Conservation (phyloP, 1,140 invertebrate species). For the Condylostylus longicornis region DNA sequence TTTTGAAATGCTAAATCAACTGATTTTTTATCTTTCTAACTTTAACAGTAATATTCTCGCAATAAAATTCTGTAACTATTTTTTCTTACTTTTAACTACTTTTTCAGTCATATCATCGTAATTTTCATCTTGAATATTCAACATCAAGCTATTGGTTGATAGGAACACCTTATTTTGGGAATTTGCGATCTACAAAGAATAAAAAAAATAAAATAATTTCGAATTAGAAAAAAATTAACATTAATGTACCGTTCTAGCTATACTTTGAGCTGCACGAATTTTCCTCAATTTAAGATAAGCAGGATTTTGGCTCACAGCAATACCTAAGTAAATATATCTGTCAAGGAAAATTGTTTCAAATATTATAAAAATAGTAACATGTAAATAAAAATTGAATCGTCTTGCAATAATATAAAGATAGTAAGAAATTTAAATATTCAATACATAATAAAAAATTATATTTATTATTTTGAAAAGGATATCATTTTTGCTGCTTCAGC, state of each 20-base stretch:
- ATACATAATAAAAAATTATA: background rate
- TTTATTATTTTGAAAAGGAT: slow-evolving; percentile 47
- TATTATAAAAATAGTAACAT: background rate
- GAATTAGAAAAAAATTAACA: background rate
- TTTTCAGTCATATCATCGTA: slow-evolving; percentile 81
- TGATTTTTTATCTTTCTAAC: no score
- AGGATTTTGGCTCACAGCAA: slow-evolving; percentile 86
- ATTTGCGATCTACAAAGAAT: slow-evolving; percentile 56
- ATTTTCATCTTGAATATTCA: slow-evolving; percentile 87
- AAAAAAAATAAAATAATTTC: slow-evolving; percentile 4
- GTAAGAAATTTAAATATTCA: background rate
- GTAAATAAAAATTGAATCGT: background rate
- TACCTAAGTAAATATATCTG: slow-evolving; percentile 65
- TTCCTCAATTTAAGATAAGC: slow-evolving; percentile 97
- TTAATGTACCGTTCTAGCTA: slow-evolving; percentile 78
- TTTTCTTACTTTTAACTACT: slow-evolving; percentile 66
- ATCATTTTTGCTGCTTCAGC: slow-evolving; percentile 95
- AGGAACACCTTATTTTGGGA: slow-evolving; percentile 93
- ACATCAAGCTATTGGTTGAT: slow-evolving; percentile 82
- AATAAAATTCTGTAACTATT: no score
- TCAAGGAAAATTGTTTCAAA: slow-evolving; percentile 44
- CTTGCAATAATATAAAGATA: slow-evolving; percentile 8
- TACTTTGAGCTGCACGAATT: slow-evolving; percentile 91
- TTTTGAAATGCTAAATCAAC: no score
- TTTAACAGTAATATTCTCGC: no score